Evolutionary conservation across 2,888 invertebrate species (phyloP).

Genomic region (Cremastinae sp.): DNA sequence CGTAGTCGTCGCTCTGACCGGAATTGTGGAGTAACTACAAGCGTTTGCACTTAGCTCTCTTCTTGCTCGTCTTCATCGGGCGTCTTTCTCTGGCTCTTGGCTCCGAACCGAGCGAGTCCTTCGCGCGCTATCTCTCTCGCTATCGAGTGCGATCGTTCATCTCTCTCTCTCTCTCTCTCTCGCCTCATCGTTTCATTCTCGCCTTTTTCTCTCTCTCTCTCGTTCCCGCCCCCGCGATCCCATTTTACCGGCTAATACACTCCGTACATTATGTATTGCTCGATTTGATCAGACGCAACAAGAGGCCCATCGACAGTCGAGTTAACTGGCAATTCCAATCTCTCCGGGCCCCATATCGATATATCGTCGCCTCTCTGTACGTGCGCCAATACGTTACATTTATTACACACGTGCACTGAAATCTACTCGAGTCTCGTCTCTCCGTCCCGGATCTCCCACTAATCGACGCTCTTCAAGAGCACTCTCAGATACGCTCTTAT

Average conservation of each 20-base stretch:
- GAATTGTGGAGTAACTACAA: constrained; percentile 65
- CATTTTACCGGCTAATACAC: constrained; percentile 42
- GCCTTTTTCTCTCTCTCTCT: background rate
- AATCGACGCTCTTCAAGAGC: too few relatives aligned
- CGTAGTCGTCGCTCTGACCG: constrained; percentile 25
- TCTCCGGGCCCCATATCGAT: constrained; percentile 5
- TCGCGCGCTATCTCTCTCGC: constrained; percentile 32
- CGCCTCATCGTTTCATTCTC: background rate
- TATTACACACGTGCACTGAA: background rate
- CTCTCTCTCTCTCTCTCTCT: constrained; percentile 37
- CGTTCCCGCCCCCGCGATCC: constrained; percentile 1
- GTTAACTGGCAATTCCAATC: constrained; percentile 44
- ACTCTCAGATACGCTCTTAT: too few relatives aligned
- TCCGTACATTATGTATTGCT: constrained; percentile 34
- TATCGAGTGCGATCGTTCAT: constrained; percentile 17
- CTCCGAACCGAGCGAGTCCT: too few relatives aligned
- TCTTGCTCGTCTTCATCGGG: constrained; percentile 33
- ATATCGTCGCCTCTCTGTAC: background rate
- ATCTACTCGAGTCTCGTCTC: constrained; percentile 10
- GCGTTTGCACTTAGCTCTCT: constrained; percentile 77
- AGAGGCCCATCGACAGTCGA: constrained; percentile 54
- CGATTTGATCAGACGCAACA: constrained; percentile 40
- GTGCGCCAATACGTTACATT: constrained; percentile 5
- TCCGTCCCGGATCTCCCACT: constrained; percentile 21
- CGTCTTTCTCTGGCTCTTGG: constrained; percentile 36